Evolutionary conservation across 2,888 invertebrate genomes (phyloP).

Genomic region (Idaea biselata): DNA sequence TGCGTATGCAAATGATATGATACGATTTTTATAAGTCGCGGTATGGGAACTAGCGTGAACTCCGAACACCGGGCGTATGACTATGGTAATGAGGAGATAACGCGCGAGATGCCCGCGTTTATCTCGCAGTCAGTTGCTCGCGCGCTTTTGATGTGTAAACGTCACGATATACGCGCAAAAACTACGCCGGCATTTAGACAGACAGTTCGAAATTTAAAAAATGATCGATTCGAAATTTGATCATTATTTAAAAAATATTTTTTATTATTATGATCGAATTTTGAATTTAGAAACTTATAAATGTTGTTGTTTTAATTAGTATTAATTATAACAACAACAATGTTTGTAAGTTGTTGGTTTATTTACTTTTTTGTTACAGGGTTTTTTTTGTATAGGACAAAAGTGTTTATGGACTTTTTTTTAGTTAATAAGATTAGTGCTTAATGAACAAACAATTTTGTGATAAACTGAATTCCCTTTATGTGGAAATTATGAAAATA

Average conservation of each 20-base stretch:
- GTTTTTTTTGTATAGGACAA: conserved; percentile 26
- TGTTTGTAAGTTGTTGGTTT: conserved; percentile 24
- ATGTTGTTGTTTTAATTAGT: conserved; percentile 15
- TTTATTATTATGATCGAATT: conserved; percentile 8
- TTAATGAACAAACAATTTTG: conserved; percentile 50
- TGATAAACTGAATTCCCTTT: conserved; percentile 43
- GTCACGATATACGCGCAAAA: conserved; percentile 44
- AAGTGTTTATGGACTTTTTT: conserved; percentile 45
- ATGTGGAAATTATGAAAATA: conserved; percentile 72
- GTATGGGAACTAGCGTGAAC: conserved; percentile 54
- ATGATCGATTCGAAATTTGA: conserved; percentile 11
- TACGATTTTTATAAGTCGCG: conserved; percentile 50
- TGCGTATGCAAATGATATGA: conserved; percentile 67
- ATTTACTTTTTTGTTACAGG: conserved; percentile 13
- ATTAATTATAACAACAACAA: conserved; percentile 23
- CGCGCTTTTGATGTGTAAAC: conserved; percentile 69
- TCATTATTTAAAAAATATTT: conserved; percentile 22
- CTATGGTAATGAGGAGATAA: conserved; percentile 69
- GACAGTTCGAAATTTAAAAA: conserved; percentile 32
- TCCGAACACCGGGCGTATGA: conserved; percentile 45
- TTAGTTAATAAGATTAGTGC: conserved; percentile 32
- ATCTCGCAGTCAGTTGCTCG: conserved; percentile 71
- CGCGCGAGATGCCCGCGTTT: conserved; percentile 55
- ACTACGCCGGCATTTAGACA: conserved; percentile 34
- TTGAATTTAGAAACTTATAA: conserved; percentile 10